phyloP scores from a whole-genome alignment of 37 sponge, comb jelly and placozoan genomes.

The Aphrocallistes beatrix region DNA sequence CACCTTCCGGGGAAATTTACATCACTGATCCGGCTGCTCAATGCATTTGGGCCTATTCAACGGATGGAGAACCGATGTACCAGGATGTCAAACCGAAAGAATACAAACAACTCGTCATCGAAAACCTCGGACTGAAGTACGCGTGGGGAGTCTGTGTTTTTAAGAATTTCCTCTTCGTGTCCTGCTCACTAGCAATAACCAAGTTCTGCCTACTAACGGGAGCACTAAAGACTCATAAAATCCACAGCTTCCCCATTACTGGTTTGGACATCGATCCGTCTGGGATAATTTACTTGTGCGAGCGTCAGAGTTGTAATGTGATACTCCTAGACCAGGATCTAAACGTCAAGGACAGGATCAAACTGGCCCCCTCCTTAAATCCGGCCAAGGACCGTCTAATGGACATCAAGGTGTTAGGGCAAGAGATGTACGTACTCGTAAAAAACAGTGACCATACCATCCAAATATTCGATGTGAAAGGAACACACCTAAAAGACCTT shows the following conservation, averaged over 20 bases:
- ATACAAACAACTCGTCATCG: conserved; percentile 6
- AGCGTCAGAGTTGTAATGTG: neutral
- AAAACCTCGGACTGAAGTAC: neutral
- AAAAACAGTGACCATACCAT: neutral
- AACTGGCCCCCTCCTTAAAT: neutral
- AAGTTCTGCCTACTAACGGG: neutral
- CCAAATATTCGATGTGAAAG: neutral
- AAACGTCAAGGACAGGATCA: neutral
- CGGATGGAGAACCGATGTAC: conserved; percentile 14
- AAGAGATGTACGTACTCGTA: neutral
- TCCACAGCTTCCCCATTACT: neutral
- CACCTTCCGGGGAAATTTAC: neutral
- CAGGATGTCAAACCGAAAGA: neutral
- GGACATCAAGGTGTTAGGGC: neutral
- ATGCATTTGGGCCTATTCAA: neutral
- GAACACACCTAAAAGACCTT: neutral
- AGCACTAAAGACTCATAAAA: neutral
- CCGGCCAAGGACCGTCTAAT: conserved; percentile 11
- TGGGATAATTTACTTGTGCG: neutral
- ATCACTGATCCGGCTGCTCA: neutral
- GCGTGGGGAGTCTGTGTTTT: neutral
- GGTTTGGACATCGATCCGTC: neutral
- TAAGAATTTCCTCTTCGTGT: neutral
- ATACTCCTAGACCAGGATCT: neutral
- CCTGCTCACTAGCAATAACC: neutral